Evolutionary conservation across 2,888 invertebrate species (phyloP), one percentile per base, ranked within the genome.

Genomic region (Unio delphinus): DNA sequence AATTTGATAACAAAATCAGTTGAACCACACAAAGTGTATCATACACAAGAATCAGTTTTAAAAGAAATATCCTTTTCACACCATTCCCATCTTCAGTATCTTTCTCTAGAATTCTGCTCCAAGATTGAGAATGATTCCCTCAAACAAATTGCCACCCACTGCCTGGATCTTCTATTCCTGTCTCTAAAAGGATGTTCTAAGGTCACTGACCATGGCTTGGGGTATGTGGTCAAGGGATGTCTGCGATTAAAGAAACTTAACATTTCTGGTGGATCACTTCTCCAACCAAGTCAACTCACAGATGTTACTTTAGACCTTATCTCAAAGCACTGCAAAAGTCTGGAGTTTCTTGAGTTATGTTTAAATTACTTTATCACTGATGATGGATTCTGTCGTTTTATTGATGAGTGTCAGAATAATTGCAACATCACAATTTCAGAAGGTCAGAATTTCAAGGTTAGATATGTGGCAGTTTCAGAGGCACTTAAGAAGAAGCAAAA

Each of bases 21-120:
- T 15, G 15, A 15, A 45, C 45, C 45, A 45, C 45, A 15, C 11
- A 11, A 45, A 45, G 45, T 45, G 11, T 45, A 45, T 45, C 45
- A 45, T 45, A 45, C 45, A 45, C 45, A 45, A 45, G 45, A 11
- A 45, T 45, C 45, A 2, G 45, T 45, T 45, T 45, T 45, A 15
- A 45, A 45, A 15, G 45, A 15, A 28, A 59, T 23, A 18, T 60
- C 18, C 15, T 15, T 45, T 45, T 45, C 45, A 45, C 15, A 45
- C 45, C 77, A 78, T 70, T 82, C 72, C 15, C 75, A 79, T 61
- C 45, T 83, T 18, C 69, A 63, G 55, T 65, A 61, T n/a, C 61
- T 83, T 17, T 68, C 78, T 63, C 65, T 83, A 18, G 72, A 74
- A 7, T 80, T 83, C 69, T 83, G 83, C 60, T 78, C 79, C 1